phyloP scores from a whole-genome alignment of 2,113 vertebrate species.

The Anhinga rufa region DNA sequence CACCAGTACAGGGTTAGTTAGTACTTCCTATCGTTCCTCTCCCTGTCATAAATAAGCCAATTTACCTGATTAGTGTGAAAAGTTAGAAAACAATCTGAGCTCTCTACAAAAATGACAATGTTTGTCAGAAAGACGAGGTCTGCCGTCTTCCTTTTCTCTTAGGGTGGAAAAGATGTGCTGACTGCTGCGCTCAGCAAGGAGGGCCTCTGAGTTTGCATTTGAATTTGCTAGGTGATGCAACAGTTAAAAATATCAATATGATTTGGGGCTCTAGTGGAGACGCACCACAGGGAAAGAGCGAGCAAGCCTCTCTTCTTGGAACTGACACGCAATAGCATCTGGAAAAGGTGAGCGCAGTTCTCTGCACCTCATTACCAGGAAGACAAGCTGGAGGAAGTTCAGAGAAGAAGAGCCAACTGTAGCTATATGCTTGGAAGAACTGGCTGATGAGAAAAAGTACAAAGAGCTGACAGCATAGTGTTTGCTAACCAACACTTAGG shows the following conservation, averaged over 20 bases:
- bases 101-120: not conserved
- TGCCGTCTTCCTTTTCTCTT: not conserved
- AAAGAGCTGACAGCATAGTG: not conserved
- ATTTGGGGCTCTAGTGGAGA: not conserved
- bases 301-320: slow-evolving; percentile 19
- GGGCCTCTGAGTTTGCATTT: not conserved
- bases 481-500: not conserved
- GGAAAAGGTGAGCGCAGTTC: slow-evolving; percentile 30
- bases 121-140: not conserved
- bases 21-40: slow-evolving; percentile 24
- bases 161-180: not conserved
- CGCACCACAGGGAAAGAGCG: not conserved
- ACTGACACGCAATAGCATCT: not conserved
- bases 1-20: slow-evolving; percentile 15
- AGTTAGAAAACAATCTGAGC: not conserved
- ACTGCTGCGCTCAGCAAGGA: not conserved
- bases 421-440: not conserved
- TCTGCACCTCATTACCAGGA: slow-evolving; percentile 11
- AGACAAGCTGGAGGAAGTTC: slow-evolving; percentile 39
- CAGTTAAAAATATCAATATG: not conserved
- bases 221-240: not conserved
- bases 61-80: not conserved
- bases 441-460: not conserved
- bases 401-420: slow-evolving; percentile 30
- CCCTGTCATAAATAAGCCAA: slow-evolving; percentile 30